Evolutionary conservation across 2,113 vertebrate species (phyloP).

Genomic region (Sus scrofa): T2T-Sscrofa CM000824.6:109074501-109075000

Average conservation of each 20-base stretch:
- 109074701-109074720: neutral
- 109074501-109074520: constrained; percentile 46
- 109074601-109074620: constrained; percentile 30
- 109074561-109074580: neutral
- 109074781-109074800: neutral
- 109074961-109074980: neutral
- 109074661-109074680: neutral
- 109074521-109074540: constrained; percentile 65
- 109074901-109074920: neutral
- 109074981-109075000: fast-evolving
- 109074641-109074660: constrained; percentile 24
- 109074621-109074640: neutral
- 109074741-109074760: neutral
- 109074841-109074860: neutral
- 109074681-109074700: neutral
- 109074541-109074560: constrained; percentile 67
- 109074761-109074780: neutral
- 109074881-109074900: constrained; percentile 17
- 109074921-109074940: neutral
- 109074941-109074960: neutral
- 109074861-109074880: neutral
- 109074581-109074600: constrained; percentile 45
- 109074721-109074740: constrained; percentile 5
- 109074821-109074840: neutral
- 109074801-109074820: neutral